Evolutionary conservation across 2,888 invertebrate species (phyloP).

Genomic region (Melipona beecheii): DNA sequence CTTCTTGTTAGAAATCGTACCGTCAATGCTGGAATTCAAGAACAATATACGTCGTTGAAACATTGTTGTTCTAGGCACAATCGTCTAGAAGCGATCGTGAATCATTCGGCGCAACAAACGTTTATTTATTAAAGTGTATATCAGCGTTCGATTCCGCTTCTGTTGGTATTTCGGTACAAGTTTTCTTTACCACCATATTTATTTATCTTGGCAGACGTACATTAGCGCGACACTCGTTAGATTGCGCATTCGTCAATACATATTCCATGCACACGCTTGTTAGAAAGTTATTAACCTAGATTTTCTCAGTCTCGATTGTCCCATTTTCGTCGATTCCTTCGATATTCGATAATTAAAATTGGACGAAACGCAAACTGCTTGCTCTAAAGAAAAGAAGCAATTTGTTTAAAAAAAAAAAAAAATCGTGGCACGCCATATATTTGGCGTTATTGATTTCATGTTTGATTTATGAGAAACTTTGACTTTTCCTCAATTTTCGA

Average conservation of each 20-base stretch:
- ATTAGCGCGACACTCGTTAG: conserved; percentile 27
- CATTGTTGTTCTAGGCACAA: not conserved
- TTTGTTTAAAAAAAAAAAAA: not conserved
- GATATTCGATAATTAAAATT: not conserved
- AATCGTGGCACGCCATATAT: not conserved
- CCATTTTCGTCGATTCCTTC: conserved; percentile 16
- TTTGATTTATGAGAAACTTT: not conserved
- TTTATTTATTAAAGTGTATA: not conserved
- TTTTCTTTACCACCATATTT: not conserved
- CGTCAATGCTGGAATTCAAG: conserved; percentile 88
- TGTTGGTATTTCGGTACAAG: not conserved
- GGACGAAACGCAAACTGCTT: not conserved
- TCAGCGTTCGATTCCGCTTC: not conserved
- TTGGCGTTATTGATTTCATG: too few species aligned
- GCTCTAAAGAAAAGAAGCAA: not conserved
- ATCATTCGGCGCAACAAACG: not conserved
- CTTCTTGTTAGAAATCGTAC: conserved; percentile 96
- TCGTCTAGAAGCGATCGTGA: not conserved
- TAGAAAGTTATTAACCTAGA: conserved; percentile 42
- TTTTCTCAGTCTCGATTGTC: conserved; percentile 10
- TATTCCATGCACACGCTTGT: conserved; percentile 13
- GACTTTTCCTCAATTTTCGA: not conserved
- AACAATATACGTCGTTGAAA: conserved; percentile 7
- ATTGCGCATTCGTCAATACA: conserved; percentile 30
- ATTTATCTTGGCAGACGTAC: not conserved